Evolutionary conservation across 1,140 invertebrate genomes (phyloP).

Genomic region (Caerostris extrusa): DNA sequence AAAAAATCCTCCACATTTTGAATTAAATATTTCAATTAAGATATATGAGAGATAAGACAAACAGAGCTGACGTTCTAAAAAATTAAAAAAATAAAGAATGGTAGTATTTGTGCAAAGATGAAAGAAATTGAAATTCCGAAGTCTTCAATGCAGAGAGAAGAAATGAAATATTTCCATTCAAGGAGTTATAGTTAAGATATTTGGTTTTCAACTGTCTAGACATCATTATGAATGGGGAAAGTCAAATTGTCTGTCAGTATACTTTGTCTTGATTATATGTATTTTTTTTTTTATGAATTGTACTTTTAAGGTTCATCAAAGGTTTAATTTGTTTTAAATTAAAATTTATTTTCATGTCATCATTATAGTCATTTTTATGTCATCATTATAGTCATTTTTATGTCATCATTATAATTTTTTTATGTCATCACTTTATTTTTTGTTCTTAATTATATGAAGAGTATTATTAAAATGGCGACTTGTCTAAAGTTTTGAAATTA

Average conservation of each 20-base stretch:
- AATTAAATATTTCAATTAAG: slow-evolving; percentile 14
- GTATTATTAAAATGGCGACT: no score
- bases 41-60: slow-evolving; percentile 9
- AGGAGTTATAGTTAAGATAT: background rate
- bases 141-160: background rate
- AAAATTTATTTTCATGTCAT: no score
- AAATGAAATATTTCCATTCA: slow-evolving; percentile 13
- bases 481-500: no score
- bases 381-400: no score
- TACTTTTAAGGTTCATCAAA: no score
- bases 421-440: no score
- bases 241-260: background rate
- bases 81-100: slow-evolving; percentile 31
- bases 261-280: background rate
- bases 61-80: background rate
- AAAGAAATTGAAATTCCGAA: background rate
- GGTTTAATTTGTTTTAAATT: no score
- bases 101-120: background rate
- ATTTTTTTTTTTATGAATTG: no score
- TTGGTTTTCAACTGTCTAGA: slow-evolving; percentile 25
- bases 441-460: no score
- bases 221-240: background rate
- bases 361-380: no score
- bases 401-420: no score
- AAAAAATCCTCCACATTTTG: background rate